phyloP scores from a whole-genome alignment of 2,888 invertebrate species.

The Papilio protenor region DNA sequence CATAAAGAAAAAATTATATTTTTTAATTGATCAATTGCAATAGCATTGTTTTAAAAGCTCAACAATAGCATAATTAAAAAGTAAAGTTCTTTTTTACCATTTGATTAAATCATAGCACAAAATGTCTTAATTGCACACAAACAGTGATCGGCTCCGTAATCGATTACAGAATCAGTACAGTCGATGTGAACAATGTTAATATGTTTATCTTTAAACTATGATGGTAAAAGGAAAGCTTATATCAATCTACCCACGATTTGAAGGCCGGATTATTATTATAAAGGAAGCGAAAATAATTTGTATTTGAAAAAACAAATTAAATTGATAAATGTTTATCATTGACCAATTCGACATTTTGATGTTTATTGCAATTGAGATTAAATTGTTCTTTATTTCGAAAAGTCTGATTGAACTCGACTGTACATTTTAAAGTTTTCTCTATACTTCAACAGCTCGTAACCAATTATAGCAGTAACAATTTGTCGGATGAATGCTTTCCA shows the following conservation, averaged over 20 bases:
- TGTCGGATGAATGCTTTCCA: conserved; percentile 1
- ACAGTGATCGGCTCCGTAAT: not conserved
- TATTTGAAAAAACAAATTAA: no score
- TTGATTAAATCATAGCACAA: conserved; percentile 20
- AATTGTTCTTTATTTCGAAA: no score
- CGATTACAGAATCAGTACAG: conserved; percentile 22
- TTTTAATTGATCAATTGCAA: not conserved
- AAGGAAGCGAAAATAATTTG: no score
- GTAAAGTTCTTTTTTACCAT: not conserved
- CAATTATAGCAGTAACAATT: conserved; percentile 11
- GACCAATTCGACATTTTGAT: no score
- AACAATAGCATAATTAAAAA: not conserved
- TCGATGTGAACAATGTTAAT: not conserved
- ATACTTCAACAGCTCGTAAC: conserved; percentile 32
- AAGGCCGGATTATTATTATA: no score
- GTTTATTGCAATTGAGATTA: no score
- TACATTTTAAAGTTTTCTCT: not conserved
- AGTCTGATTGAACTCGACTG: not conserved
- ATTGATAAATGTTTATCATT: no score
- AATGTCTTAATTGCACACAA: conserved; percentile 3
- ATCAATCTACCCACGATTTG: not conserved
- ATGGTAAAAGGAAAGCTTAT: not conserved
- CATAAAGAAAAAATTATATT: not conserved
- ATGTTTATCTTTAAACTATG: not conserved
- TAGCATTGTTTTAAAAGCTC: not conserved